A percentile compares a stretch with the other conserved stretches of the same genome.
These are phyloP conservation scores for Athrips mouffetella DNA, from an alignment of 2,888 invertebrate species.

Conservation along the genomic window DNA sequence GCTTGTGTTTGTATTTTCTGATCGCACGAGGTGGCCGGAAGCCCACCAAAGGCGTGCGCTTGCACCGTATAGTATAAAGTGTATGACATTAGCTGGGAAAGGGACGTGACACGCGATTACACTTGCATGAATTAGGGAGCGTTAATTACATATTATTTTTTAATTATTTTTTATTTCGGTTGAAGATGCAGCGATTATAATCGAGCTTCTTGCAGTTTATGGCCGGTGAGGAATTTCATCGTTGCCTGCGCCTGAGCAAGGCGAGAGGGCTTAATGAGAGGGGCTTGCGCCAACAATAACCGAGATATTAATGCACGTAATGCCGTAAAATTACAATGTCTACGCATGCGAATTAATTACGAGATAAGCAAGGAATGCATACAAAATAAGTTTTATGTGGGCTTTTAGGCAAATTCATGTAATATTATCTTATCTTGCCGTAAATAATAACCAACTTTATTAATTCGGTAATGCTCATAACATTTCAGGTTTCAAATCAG, in stretches of 20 bases:
- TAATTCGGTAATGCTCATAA: no score
- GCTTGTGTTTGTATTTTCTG: constrained; percentile 37
- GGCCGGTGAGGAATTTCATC: constrained; percentile 46
- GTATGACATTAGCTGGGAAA: constrained; percentile 39
- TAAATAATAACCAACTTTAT: background rate
- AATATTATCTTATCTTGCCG: background rate
- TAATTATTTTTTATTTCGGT: constrained; percentile 41
- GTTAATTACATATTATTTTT: constrained; percentile 42
- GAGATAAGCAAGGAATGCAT: constrained; percentile 30
- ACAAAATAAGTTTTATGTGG: constrained; percentile 33
- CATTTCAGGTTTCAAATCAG: no score
- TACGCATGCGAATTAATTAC: constrained; percentile 43
- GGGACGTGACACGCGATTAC: constrained; percentile 46
- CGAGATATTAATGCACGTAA: constrained; percentile 42
- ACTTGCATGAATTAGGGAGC: constrained; percentile 41
- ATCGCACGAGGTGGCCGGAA: constrained; percentile 42
- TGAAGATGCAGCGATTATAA: constrained; percentile 39
- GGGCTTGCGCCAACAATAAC: constrained; percentile 39
- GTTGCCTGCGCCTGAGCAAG: constrained; percentile 25
- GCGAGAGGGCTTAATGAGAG: constrained; percentile 36
- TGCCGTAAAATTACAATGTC: constrained; percentile 54
- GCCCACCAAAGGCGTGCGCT: constrained; percentile 59
- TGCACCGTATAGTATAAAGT: constrained; percentile 37
- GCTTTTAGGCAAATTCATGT: constrained; percentile 22
- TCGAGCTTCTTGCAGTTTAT: constrained; percentile 40